Evolutionary conservation across 2,797 vertebrate genomes (phyloP), one percentile per base, ranked within the genome.

Genomic region (Rallus crepitans): DNA sequence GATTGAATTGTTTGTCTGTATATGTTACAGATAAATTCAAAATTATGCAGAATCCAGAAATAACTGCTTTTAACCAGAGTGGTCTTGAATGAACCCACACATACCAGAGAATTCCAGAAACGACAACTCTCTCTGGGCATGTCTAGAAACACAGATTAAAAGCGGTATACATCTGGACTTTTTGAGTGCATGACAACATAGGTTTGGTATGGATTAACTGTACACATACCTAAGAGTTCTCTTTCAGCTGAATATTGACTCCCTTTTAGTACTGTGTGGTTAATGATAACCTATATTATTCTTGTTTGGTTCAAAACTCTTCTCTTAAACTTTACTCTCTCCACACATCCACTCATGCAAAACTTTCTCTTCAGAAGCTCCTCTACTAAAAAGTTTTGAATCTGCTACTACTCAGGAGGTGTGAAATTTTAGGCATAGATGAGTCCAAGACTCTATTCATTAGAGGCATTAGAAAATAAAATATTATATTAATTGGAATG

Each of bases 1-100:
- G 28, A 82, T 78, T 60, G 40, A 91, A 90, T 82, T 92, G 15
- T 40, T 92, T 95, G 39, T 89, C 79, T 78, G 35, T 66, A 20
- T 53, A 52, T 52, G 28, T 86, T 68, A 83, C 30, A 50, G 83
- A 75, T 50, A 72, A 64, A 60, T 48, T 82, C 7, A 50, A 76
- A 95, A 79, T 15, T 0, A 30, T 79, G n/a, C 63, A 87, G 47
- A 78, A 82, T 17, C 18, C 70, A 89, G 77, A 89, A 92, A 87
- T 17, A 14, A 73, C 24, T 82, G 23, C 40, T 84, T 92, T 87
- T 84, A 81, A 35, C 23, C 24, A 72, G 61, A 25, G 1, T 76
- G 50, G 8, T 78, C 35, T 57, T 69, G 8, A 16, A 40, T 2
- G 2, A 92, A 68, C 16, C 17, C 27, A 50, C 10, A 8, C 3